phyloP scores from a whole-genome alignment of 2,113 vertebrate genomes.

The Smithornis capensis region DNA sequence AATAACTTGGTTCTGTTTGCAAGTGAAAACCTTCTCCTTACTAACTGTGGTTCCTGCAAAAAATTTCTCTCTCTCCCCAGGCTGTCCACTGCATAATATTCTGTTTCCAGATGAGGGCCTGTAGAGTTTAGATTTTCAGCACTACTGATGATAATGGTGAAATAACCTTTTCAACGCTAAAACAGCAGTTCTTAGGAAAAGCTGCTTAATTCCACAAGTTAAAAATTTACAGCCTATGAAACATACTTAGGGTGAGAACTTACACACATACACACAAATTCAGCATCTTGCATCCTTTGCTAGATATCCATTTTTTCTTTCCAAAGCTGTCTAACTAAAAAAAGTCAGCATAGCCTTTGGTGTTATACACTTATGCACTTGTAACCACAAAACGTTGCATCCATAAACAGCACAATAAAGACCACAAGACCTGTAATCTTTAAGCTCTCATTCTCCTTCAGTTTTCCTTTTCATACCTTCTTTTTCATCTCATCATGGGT shows the following conservation, averaged over 20 bases:
- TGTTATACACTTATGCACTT: background rate
- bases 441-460: background rate
- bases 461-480: background rate
- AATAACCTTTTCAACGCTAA: background rate
- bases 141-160: background rate
- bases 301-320: background rate
- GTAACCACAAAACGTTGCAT: background rate
- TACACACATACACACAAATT: background rate
- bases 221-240: background rate
- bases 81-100: background rate
- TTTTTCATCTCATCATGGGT: background rate
- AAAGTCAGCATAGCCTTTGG: background rate
- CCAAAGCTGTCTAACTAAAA: background rate
- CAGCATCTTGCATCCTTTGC: background rate
- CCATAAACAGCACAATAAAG: background rate
- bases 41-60: background rate
- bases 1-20: background rate
- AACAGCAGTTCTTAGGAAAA: background rate
- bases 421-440: background rate
- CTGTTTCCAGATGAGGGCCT: background rate
- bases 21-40: background rate
- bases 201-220: background rate
- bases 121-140: background rate
- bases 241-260: background rate
- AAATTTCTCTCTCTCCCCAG: background rate